A percentile compares a stretch with the other conserved stretches of the same genome.
Conservation (phyloP, 1,140 invertebrate species). For the Drosophila azteca region DNA sequence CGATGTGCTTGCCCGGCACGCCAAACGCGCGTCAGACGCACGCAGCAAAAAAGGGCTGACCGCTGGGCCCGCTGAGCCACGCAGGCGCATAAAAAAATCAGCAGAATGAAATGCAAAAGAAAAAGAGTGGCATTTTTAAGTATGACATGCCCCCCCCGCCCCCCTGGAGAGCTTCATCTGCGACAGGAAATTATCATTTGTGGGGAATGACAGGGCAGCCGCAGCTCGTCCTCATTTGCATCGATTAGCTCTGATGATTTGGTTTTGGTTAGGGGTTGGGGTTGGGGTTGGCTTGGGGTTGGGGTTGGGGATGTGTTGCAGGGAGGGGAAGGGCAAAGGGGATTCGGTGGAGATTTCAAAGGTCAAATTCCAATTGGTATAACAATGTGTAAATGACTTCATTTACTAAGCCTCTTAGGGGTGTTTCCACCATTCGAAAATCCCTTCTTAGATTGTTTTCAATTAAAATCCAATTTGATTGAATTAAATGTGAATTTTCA, state of each 20-base stretch:
- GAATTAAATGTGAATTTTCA: no score
- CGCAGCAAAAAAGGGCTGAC: slow-evolving; percentile 41
- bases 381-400: no score
- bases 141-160: no score
- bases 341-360: slow-evolving; percentile 3
- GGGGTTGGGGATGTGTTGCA: slow-evolving; percentile 14
- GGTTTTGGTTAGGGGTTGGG: slow-evolving; percentile 12
- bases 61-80: slow-evolving; percentile 26
- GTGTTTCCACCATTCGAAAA: no score
- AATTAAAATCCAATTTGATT: no score
- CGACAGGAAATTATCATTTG: slow-evolving; percentile 50
- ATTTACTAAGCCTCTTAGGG: no score
- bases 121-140: slow-evolving; percentile 34
- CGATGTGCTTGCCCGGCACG: slow-evolving; percentile 65
- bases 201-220: slow-evolving; percentile 43
- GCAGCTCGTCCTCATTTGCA: slow-evolving; percentile 29
- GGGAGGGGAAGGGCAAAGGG: neutral
- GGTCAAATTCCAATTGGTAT: slow-evolving; percentile 22
- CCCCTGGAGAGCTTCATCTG: slow-evolving; percentile 22
- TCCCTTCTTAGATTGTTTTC: no score
- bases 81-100: no score
- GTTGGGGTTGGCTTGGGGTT: no score
- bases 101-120: slow-evolving; percentile 31
- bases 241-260: slow-evolving; percentile 31
- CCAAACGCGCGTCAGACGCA: slow-evolving; percentile 68